These are phyloP conservation scores for Linepithema humile DNA, from an alignment of 1,140 invertebrate species.

Conservation along the genomic window DNA sequence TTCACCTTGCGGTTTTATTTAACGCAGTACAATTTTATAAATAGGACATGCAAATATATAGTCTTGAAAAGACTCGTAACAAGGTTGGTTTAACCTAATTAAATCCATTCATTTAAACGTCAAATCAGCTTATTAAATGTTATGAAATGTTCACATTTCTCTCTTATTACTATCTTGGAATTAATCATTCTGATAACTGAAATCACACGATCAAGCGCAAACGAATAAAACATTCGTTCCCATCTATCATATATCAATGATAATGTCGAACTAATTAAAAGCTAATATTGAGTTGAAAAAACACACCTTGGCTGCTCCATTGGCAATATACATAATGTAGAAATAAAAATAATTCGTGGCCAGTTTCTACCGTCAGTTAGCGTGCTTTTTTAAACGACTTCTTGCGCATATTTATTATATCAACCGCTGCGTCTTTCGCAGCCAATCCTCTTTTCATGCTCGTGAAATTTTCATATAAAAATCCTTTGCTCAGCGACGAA, in stretches of 20 bases:
- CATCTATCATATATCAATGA: no score
- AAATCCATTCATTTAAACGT: background rate
- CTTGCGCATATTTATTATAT: background rate
- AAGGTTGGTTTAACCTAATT: conserved; percentile 41
- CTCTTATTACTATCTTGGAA: background rate
- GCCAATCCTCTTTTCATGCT: background rate
- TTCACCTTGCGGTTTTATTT: conserved; percentile 35
- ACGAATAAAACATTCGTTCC: background rate
- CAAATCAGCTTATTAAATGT: background rate
- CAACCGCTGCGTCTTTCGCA: background rate
- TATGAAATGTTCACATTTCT: no score
- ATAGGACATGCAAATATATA: conserved; percentile 26
- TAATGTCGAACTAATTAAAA: background rate
- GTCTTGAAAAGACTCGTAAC: background rate
- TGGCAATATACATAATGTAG: no score
- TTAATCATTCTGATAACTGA: background rate
- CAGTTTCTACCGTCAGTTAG: background rate
- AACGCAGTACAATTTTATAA: conserved; percentile 16
- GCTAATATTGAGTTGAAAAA: no score
- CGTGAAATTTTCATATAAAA: background rate
- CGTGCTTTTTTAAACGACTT: background rate
- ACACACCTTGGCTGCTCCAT: no score
- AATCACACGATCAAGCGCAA: background rate
- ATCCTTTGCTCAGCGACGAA: background rate
- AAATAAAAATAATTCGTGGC: background rate